Evolutionary conservation across 2,888 invertebrate genomes (phyloP).

Genomic region (Mythimna loreyi): DNA sequence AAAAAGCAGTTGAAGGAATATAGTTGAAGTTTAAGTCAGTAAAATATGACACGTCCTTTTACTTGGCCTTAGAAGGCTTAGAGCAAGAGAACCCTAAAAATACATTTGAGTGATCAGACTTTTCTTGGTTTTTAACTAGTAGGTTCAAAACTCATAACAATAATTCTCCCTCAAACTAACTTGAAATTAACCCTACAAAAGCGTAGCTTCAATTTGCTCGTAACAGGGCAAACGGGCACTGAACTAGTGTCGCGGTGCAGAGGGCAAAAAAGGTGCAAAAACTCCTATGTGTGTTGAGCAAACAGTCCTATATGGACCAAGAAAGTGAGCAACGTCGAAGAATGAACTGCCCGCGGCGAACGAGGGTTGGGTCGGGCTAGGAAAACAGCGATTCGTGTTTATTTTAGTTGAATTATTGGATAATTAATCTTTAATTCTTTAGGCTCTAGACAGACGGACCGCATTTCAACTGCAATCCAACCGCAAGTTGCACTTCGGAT

Average conservation of each 20-base stretch:
- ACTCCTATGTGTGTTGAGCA: slow-evolving; percentile 53
- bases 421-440: too few species aligned
- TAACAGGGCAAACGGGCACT: slow-evolving; percentile 17
- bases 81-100: too few species aligned
- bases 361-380: slow-evolving; percentile 47
- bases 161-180: slow-evolving; percentile 2
- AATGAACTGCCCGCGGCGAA: slow-evolving; percentile 55
- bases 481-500: too few species aligned
- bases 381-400: slow-evolving; percentile 30
- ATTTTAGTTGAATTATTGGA: too few species aligned
- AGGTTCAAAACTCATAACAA: background rate
- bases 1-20: too few species aligned
- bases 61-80: too few species aligned
- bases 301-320: slow-evolving; percentile 53
- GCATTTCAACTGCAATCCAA: too few species aligned
- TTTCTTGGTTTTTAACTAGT: too few species aligned
- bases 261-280: slow-evolving; percentile 56
- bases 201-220: slow-evolving; percentile 32
- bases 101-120: too few species aligned
- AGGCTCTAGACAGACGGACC: too few species aligned
- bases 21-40: too few species aligned
- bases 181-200: slow-evolving; percentile 29
- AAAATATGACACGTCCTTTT: too few species aligned
- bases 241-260: slow-evolving; percentile 53
- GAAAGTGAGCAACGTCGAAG: slow-evolving; percentile 60